These are phyloP conservation scores for Theristicus caerulescens DNA, from an alignment of 2,113 vertebrate species.

Conservation along the genomic window DNA sequence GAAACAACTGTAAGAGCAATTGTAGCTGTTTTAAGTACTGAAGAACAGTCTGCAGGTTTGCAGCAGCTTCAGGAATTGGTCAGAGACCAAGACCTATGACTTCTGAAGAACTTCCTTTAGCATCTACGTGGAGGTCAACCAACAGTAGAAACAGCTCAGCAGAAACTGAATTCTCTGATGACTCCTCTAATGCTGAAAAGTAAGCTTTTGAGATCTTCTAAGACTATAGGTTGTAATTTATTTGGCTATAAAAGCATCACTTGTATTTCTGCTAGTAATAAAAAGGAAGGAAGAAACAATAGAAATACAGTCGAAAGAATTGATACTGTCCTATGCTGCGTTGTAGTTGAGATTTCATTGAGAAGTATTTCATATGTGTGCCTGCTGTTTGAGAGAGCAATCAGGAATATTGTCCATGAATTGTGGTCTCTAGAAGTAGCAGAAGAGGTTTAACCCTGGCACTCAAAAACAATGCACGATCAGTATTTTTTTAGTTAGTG, in stretches of 20 bases:
- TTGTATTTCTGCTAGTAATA: neutral
- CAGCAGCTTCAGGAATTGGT: conserved; percentile 92
- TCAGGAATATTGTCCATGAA: neutral
- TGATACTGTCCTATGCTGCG: fast-evolving
- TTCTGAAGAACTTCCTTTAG: conserved; percentile 76
- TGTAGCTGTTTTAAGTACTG: conserved; percentile 81
- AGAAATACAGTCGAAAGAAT: neutral
- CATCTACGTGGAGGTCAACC: conserved; percentile 70
- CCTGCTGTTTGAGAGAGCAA: neutral
- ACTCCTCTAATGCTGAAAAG: conserved; percentile 73
- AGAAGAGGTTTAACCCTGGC: neutral
- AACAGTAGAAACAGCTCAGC: conserved; percentile 69
- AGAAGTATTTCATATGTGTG: neutral
- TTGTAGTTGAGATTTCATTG: neutral
- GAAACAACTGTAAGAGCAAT: conserved; percentile 83
- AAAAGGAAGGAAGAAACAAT: neutral
- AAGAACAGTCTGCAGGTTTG: conserved; percentile 86
- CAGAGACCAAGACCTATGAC: conserved; percentile 87
- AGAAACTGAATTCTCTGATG: conserved; percentile 72
- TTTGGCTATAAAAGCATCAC: neutral
- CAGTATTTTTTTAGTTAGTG: neutral
- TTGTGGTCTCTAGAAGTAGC: neutral
- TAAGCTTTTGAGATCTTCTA: conserved; percentile 39
- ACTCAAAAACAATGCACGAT: neutral
- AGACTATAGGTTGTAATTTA: neutral